Base-by-base conservation (phyloP, 2,113 vertebrate genomes). In the Myodes glareolus region DNA sequence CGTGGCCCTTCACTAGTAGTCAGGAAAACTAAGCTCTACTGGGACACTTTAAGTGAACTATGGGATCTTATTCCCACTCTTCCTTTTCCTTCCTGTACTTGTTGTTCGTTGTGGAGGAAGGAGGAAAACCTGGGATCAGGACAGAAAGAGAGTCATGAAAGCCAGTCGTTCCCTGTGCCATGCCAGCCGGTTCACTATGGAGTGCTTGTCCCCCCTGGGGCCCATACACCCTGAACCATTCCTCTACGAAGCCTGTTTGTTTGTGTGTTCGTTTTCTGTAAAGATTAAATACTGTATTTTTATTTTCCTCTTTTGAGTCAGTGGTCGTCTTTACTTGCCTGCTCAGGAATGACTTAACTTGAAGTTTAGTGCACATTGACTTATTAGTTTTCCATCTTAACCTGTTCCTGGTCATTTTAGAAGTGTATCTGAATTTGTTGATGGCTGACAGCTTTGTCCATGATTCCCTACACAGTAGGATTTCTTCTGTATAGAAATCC, bases 201-300 rank as follows among this genome's bases (percentile, higher is more conserved):
- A 42, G 78, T 72, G 12, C 33, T 21, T 42, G 0, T n/a, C 29
- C 5, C 4, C 39, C 65, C 4, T 25, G 13, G 13, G 65, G 16
- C 42, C 81, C 36, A 2, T 10, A 11, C 3, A 3, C 39, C 4
- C 50, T 5, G 4, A 63, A 31, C 81, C 13, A 17, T 63, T 42
- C 13, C 81, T 84, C n/a, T 63, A 7, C 27, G 1, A n/a, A 42
- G 52, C 52, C 52, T 58, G 91, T 33, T 65, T 93, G 13, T 77
- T 63, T 58, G 13, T 36, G 14, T 58, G 50, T 29, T 42, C 42
- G 47, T 88, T 70, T 50, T 52, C 82, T 65, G 39, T 87, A 31
- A 77, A 75, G 42, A 52, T 93, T 88, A 88, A 85, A 76, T 80
- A 58, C 25, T 82, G 12, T 27, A 82, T 12, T 88, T 72, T 92